Percentiles rank a stretch among this genome's conserved stretches.
phyloP scores from a whole-genome alignment of 2,113 vertebrate genomes.

The Taxidea taxus region DNA sequence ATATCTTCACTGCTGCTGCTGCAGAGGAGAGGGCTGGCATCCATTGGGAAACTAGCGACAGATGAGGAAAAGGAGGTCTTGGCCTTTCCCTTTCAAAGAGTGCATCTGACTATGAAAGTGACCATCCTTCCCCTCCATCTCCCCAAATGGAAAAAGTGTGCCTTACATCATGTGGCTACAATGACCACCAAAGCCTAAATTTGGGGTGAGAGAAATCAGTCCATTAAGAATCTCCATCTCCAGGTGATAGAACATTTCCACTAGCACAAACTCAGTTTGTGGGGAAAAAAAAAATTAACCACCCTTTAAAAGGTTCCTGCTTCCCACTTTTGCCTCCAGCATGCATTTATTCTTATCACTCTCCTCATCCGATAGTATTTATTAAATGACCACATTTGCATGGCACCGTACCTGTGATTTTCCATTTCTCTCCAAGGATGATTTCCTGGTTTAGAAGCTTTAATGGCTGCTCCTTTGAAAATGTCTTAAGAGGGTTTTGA shows the following conservation, averaged over 20 bases:
- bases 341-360: constrained; percentile 67
- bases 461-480: constrained; percentile 78
- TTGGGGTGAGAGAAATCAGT: not conserved
- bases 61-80: not conserved
- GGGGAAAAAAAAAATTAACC: constrained; percentile 5
- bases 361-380: constrained; percentile 64
- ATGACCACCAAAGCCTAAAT: not conserved
- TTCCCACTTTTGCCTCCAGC: constrained; percentile 57
- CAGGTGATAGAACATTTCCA: constrained; percentile 24
- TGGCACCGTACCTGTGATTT: constrained; percentile 65
- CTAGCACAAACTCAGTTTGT: constrained; percentile 39
- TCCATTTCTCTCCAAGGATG: constrained; percentile 73
- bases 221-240: not conserved
- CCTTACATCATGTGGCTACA: not conserved
- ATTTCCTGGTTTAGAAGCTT: constrained; percentile 77
- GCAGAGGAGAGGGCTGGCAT: not conserved
- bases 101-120: not conserved
- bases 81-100: not conserved
- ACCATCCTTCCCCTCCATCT: not conserved
- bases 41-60: not conserved
- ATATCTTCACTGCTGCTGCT: not conserved
- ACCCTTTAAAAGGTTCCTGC: constrained; percentile 23
- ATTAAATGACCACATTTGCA: constrained; percentile 74
- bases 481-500: constrained; percentile 77
- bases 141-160: not conserved